These are phyloP conservation scores for Rhinophrynus dorsalis DNA, from an alignment of 2,797 vertebrate genomes.

Conservation along the genomic window DNA sequence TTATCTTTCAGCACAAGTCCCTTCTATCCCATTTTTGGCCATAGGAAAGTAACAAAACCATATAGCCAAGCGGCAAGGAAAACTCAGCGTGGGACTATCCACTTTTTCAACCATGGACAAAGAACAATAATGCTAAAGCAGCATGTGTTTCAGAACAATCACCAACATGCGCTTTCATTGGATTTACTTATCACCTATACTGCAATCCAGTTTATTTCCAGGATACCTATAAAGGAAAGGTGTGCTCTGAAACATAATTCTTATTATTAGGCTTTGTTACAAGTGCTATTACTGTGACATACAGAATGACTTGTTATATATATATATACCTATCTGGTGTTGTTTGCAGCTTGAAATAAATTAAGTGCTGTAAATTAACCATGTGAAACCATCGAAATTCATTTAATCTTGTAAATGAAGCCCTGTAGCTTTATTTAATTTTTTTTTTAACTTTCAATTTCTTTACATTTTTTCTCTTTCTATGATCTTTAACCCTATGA, in stretches of 20 bases:
- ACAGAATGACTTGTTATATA: not conserved
- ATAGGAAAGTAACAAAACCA: no score
- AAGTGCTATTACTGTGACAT: not conserved
- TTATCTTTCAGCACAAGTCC: no score
- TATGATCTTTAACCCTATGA: no score
- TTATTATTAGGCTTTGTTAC: not conserved
- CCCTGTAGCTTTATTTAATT: not conserved
- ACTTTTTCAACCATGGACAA: not conserved
- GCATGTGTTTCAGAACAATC: not conserved
- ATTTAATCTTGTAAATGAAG: not conserved
- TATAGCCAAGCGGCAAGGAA: not conserved
- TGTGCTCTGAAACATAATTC: not conserved
- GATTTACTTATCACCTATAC: not conserved
- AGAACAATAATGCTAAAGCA: not conserved
- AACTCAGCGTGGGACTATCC: not conserved
- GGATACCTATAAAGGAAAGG: not conserved
- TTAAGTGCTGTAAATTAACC: not conserved
- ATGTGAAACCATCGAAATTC: not conserved
- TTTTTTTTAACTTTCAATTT: not conserved
- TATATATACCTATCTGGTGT: no score
- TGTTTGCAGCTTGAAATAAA: not conserved
- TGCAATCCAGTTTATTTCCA: constrained; percentile 5
- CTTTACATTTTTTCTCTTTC: not conserved
- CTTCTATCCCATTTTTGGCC: no score
- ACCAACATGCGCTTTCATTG: not conserved